Base-by-base conservation (phyloP, 2,888 invertebrate species). In the Ommatoiulus sabulosus region DNA sequence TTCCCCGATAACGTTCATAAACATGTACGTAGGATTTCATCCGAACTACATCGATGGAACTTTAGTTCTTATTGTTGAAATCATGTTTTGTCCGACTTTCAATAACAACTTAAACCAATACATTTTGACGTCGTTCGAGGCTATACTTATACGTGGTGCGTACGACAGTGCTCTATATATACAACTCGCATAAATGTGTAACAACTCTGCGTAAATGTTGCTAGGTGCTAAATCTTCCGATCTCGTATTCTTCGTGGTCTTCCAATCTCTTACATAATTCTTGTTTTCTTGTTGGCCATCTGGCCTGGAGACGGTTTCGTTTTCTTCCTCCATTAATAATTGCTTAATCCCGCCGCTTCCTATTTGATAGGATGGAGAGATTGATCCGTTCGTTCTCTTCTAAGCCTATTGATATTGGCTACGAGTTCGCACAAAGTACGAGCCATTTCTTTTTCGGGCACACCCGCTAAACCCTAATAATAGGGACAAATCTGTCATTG, bases 401-500 rank as follows among this genome's bases (percentile, higher is more conserved):
- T 57, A 57, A 57, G 57, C 57, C 57, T 57, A 57, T 57, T 57
- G 57, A 57, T 57, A 57, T 57, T 57, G 57, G 57, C 17, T 57
- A 57, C 57, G 17, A 17, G 15, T 17, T 17, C 17, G 12, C 3
- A 12, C 17, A 15, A 15, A 17, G 12, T 57, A 12, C 17, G 5
- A 17, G 17, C 57, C 12, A 15, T 57, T 57, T 17, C 35, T 35
- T 35, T 57, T 57, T 57, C 17, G 57, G 57, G 57, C 57, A 15
- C 1, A 57, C 15, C 57, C 12, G 57, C 57, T 57, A 57, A 57
- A 57, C 57, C 57, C 57, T 57, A 57, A 57, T 57, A 57, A 57
- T 57, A 57, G 57, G 57, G 57, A 57, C 57, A 57, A 57, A 57
- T 57, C 57, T 57, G 57, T 57, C 57, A 57, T 57, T 57, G 57